Conservation (phyloP, 2,888 invertebrate genomes). For the Pheosia gnoma region DNA sequence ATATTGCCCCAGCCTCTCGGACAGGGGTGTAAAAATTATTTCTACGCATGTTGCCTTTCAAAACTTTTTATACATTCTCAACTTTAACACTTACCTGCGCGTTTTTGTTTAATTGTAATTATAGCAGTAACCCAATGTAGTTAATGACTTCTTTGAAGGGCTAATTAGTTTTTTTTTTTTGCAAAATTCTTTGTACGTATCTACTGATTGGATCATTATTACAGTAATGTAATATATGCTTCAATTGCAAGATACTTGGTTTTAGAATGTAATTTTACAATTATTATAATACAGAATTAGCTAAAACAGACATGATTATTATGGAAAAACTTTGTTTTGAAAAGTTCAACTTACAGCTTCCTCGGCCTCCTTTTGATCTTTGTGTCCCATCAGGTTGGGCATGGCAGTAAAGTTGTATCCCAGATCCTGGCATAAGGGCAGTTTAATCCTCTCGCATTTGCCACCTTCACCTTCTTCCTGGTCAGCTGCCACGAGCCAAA, state of each 20-base stretch:
- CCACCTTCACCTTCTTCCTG: constrained; percentile 76
- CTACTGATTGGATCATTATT: neutral
- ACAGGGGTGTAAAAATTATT: constrained; percentile 11
- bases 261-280: neutral
- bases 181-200: neutral
- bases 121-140: neutral
- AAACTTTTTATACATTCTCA: neutral
- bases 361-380: constrained; percentile 91
- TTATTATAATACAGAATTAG: neutral
- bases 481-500: constrained; percentile 71
- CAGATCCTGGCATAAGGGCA: constrained; percentile 91
- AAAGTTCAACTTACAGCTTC: constrained; percentile 85
- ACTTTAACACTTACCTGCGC: neutral
- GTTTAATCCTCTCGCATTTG: constrained; percentile 91
- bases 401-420: constrained; percentile 94
- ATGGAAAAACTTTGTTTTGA: neutral
- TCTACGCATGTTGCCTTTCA: neutral
- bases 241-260: neutral
- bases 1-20: constrained; percentile 7
- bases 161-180: neutral
- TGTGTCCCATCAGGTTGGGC: constrained; percentile 94
- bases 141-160: neutral
- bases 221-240: neutral
- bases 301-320: neutral
- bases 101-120: neutral